These are phyloP conservation scores for Gari tellinella DNA, from an alignment of 2,888 invertebrate genomes.

Conservation along the genomic window DNA sequence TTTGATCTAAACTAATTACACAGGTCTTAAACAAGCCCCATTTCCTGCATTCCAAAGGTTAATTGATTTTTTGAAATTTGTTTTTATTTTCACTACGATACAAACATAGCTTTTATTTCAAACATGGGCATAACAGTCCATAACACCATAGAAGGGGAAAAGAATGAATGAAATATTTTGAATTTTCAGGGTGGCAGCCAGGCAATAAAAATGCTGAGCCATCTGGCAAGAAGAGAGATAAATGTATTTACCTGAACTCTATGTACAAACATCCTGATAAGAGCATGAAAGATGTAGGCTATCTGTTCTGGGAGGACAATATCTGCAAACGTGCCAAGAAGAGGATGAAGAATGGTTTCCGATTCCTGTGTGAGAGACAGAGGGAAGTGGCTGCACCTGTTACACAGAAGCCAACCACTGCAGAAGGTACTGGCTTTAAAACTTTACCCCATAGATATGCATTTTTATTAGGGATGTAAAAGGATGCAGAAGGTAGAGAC, in stretches of 20 bases:
- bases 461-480: no score
- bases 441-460: no score
- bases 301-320: conserved; percentile 83
- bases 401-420: neutral
- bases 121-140: no score
- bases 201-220: conserved; percentile 64
- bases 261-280: conserved; percentile 57
- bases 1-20: no score
- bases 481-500: no score
- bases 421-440: no score
- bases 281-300: conserved; percentile 59
- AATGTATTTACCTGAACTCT: conserved; percentile 71
- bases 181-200: conserved; percentile 67
- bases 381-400: neutral
- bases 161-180: no score
- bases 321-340: conserved; percentile 82
- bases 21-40: no score
- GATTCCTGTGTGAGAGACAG: conserved; percentile 85
- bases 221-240: conserved; percentile 56
- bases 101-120: no score
- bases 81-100: no score
- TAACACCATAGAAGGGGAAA: neutral
- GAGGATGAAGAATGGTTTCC: conserved; percentile 58
- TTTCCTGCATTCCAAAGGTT: no score
- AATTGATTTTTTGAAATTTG: no score